Percentiles rank a stretch among this genome's conserved stretches.
These are phyloP conservation scores for Oedothorax gibbosus DNA, from an alignment of 1,140 invertebrate species.

Conservation along the genomic window DNA sequence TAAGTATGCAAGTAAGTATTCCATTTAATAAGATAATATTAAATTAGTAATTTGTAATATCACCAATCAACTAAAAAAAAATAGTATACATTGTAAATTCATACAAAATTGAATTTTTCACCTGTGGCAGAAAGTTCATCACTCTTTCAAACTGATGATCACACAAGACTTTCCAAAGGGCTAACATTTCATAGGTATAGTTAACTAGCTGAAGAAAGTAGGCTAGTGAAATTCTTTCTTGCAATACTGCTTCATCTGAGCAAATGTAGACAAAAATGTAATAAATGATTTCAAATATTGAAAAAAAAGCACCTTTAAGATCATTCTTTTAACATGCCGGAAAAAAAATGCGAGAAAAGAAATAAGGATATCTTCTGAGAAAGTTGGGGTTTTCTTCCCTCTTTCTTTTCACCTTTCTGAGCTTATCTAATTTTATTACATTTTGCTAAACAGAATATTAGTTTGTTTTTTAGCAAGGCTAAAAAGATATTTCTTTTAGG, in stretches of 20 bases:
- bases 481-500: too few species aligned
- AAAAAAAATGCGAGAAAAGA: too few species aligned
- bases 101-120: conserved; percentile 63
- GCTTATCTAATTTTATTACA: too few species aligned
- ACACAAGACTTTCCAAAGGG: conserved; percentile 92
- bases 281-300: neutral
- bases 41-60: neutral
- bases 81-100: neutral
- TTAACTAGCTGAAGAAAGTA: conserved; percentile 82
- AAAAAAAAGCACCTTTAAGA: too few species aligned
- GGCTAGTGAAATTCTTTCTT: conserved; percentile 79
- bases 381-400: neutral
- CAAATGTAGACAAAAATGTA: neutral
- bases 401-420: too few species aligned
- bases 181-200: conserved; percentile 88
- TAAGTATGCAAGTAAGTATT: too few species aligned
- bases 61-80: neutral
- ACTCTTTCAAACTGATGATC: conserved; percentile 93
- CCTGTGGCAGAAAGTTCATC: conserved; percentile 73
- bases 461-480: too few species aligned
- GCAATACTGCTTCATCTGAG: conserved; percentile 63
- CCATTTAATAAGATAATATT: too few species aligned
- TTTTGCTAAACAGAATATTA: too few species aligned
- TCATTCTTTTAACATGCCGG: too few species aligned
- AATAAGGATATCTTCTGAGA: neutral